Conservation (phyloP, 2,888 invertebrate species). For the Troglohyphantes excavatus region DNA sequence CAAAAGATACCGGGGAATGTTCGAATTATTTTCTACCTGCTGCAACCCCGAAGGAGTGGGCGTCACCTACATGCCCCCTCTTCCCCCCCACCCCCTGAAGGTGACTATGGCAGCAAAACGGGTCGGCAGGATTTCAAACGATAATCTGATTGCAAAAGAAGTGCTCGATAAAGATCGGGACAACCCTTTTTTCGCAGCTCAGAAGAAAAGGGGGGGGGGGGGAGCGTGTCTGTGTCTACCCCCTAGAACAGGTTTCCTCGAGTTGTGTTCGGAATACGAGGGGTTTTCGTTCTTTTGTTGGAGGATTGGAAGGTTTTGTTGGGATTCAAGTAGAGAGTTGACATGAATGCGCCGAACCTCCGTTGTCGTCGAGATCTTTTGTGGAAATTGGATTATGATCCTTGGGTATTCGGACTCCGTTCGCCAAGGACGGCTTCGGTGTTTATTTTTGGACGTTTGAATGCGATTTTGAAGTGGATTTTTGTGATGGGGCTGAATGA, state of each 20-base stretch:
- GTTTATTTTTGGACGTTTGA: too few relatives aligned
- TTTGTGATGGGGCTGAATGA: too few relatives aligned
- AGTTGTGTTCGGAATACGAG: background rate
- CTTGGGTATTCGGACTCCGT: too few relatives aligned
- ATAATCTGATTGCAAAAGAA: constrained; percentile 71
- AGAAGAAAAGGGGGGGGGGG: constrained; percentile 11
- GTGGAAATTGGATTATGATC: background rate
- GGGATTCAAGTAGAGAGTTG: constrained; percentile 14
- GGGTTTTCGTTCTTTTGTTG: constrained; percentile 3
- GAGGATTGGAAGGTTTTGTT: constrained; percentile 12
- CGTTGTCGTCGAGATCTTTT: background rate
- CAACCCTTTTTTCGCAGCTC: constrained; percentile 76
- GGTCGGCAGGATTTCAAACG: constrained; percentile 55
- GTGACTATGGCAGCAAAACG: constrained; percentile 10
- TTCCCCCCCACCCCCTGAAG: background rate
- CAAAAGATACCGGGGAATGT: background rate
- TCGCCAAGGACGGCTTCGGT: too few relatives aligned
- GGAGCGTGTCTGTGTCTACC: background rate
- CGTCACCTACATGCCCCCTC: constrained; percentile 32
- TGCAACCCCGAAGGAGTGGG: constrained; percentile 64
- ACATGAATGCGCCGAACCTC: constrained; percentile 20
- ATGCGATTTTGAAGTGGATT: too few relatives aligned
- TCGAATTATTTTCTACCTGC: background rate
- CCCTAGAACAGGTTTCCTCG: constrained; percentile 3
- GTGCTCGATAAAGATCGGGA: constrained; percentile 67